Evolutionary conservation across 2,113 vertebrate genomes (phyloP), one percentile per base, ranked within the genome.

Genomic region (Cavia aperea): DNA sequence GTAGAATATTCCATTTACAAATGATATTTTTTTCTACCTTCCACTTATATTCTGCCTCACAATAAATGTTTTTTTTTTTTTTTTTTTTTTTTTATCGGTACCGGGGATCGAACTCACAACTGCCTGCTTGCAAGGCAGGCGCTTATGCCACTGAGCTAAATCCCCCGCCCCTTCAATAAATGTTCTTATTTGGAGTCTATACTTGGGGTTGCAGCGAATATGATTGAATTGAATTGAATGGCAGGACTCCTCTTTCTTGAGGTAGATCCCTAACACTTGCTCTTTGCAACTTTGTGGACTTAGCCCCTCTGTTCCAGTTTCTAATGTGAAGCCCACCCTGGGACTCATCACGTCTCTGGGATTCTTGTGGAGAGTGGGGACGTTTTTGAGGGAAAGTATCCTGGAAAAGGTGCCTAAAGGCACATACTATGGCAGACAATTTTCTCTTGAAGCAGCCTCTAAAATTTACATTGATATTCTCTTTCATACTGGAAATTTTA

Each of bases 211-310:
- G 81, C 78, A 39, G 29, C 68, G 72, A 79, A 79, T 70, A 51
- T 21, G 83, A 82, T 73, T 90, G 82, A 81, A 93, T 60, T 65
- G 23, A 81, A 82, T 79, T 90, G 82, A 81, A 93, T 60, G 70
- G 23, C 89, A 84, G 49, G 39, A 31, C 43, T 88, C 29, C n/a
- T 49, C 93, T 75, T 36, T 51, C 26, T 8, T 49, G 10, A 49
- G n/a, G 51, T 8, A 36, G 84, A 62, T 23, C 26, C 29, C 68
- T 33, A 51, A 89, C 26, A 51, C 54, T 65, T 46, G 23, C n/a
- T 60, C 33, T 87, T 60, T 78, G 65, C 26, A 51, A 51, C 26
- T 54, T 24, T 79, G 46, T 33, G 24, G 60, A 56, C 36, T 56
- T 58, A 75, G 36, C 16, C 24, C 19, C 21, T 16, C 36, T 89